Evolutionary conservation across 2,797 vertebrate genomes (phyloP).

Genomic region (Melanotaenia trifasciata): DNA sequence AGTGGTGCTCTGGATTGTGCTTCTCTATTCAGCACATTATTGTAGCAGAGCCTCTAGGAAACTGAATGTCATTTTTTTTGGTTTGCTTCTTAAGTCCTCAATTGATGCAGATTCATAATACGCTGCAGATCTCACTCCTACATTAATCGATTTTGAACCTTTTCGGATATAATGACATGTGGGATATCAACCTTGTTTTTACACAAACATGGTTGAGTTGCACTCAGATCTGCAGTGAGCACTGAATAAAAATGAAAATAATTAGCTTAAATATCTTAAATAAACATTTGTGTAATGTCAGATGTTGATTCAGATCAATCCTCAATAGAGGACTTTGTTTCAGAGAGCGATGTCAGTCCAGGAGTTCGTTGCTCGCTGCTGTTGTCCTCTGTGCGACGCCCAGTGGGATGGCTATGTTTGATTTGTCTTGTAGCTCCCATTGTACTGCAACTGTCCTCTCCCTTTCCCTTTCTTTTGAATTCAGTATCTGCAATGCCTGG

Average conservation of each 20-base stretch:
- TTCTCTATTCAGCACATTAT: slow-evolving; percentile 19
- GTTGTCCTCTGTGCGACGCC: slow-evolving; percentile 65
- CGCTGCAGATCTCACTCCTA: not conserved
- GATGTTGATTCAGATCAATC: slow-evolving; percentile 12
- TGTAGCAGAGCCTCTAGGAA: slow-evolving; percentile 15
- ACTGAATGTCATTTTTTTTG: not conserved
- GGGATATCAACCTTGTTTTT: not conserved
- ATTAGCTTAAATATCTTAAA: not conserved
- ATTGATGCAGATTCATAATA: not conserved
- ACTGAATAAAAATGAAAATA: slow-evolving; percentile 8
- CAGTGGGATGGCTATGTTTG: slow-evolving; percentile 70
- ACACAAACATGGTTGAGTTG: not conserved
- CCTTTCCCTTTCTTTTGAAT: slow-evolving; percentile 43
- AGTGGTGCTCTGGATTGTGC: slow-evolving; percentile 29
- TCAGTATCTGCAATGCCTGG: slow-evolving; percentile 64
- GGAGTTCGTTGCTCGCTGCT: slow-evolving; percentile 52
- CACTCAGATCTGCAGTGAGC: not conserved
- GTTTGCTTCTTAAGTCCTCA: not conserved
- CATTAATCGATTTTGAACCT: not conserved
- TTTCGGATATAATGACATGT: not conserved
- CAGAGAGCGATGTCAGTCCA: slow-evolving; percentile 29
- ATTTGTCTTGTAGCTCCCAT: slow-evolving; percentile 70
- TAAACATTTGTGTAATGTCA: slow-evolving; percentile 5
- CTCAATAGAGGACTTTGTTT: slow-evolving; percentile 74
- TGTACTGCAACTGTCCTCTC: slow-evolving; percentile 56